Conservation (phyloP, 2,113 vertebrate species). For the Heloderma charlesbogerti region DNA sequence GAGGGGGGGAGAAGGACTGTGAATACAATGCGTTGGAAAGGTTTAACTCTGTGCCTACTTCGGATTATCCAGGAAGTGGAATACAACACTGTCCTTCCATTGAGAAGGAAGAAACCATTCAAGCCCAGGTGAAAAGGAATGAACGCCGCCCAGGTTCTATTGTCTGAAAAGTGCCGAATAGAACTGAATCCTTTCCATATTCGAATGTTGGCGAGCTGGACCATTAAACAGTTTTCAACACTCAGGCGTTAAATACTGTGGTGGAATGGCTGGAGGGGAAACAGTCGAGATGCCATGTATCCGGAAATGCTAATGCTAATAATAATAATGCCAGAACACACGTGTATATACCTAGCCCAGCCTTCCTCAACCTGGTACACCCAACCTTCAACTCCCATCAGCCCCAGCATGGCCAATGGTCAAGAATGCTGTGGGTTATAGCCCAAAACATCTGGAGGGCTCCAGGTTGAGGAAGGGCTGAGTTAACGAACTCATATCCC, state of each 20-base stretch:
- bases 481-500: too few species aligned
- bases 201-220: not conserved
- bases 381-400: not conserved
- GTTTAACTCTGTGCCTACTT: not conserved
- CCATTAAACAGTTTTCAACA: not conserved
- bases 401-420: too few species aligned
- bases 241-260: too few species aligned
- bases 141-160: not conserved
- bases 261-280: too few species aligned
- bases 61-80: not conserved
- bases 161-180: not conserved
- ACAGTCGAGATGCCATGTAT: not conserved
- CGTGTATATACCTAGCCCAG: not conserved
- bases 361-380: too few species aligned
- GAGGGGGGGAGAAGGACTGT: not conserved
- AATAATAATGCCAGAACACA: not conserved
- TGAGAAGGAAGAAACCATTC: not conserved
- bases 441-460: too few species aligned
- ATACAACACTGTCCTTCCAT: constrained; percentile 5
- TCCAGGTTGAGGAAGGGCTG: not conserved
- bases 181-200: not conserved
- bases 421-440: too few species aligned
- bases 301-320: not conserved
- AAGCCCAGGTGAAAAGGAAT: not conserved
- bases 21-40: not conserved